Evolutionary conservation across 1,140 invertebrate genomes (phyloP), one percentile per base, ranked within the genome.

Genomic region (Bactericera cockerelli): DNA sequence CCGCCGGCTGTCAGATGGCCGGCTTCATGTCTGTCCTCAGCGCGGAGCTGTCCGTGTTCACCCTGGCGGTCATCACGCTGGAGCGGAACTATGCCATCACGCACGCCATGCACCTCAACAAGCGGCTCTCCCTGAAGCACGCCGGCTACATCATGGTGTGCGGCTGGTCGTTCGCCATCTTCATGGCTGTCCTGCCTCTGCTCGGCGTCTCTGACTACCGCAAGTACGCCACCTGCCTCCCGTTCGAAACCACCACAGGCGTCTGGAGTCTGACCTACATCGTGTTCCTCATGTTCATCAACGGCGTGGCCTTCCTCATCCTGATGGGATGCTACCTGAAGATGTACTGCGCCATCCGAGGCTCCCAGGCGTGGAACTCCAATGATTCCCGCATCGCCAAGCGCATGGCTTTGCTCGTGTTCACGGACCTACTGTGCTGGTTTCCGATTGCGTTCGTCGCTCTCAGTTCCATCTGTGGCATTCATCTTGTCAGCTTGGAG

Each of bases 361-460:
- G 93, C 57, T 94, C 91, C 0, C 76, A 89, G 70, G 92, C 93
- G 0, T 96, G 93, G 92, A 96, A 96, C 69, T 94, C 91, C 0
- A 96, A 98, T 70, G 95, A 99, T 72, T 93, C 91, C 0, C 77
- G 93, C 16, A 96, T 98, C 59, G 93, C 95, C 13, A 97, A 97
- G 71, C 75, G 94, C 38, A 98, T 98, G 93, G 92, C 95, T 0
- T 72, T 98, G 2, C 77, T 98, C 22, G 94, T 98, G 0, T 96
- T 98, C 68, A 98, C 94, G 0, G 94, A 99, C 70, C 93, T 98
- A 67, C 74, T 96, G 13, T 98, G 95, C 72, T 98, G 94, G 94
- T 90, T 92, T 0, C 95, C 95, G 0, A 97, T 98, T 49, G 91
- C 94, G 0, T 96, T 99, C 71, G 94, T 97, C 70, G 91, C 91